Conservation (phyloP, 2,888 invertebrate genomes). For the Merodon equestris region DNA sequence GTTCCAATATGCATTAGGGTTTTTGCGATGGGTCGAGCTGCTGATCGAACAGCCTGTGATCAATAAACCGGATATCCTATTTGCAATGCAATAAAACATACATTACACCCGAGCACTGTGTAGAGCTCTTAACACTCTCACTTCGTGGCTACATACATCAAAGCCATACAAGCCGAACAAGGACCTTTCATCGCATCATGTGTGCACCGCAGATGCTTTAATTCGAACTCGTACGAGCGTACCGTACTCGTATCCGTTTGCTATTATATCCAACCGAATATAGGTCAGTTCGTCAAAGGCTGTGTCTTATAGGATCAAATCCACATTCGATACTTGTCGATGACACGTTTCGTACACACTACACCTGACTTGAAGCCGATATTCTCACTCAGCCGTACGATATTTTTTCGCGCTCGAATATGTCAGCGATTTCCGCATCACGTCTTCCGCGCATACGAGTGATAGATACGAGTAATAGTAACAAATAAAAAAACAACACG, state of each 20-base stretch:
- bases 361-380: background rate
- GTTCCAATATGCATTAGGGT: too few species aligned
- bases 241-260: too few species aligned
- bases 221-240: too few species aligned
- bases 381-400: too few species aligned
- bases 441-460: too few species aligned
- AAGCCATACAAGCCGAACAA: conserved; percentile 3
- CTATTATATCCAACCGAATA: conserved; percentile 26
- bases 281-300: conserved; percentile 54
- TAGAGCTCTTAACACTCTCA: too few species aligned
- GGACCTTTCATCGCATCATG: conserved; percentile 23
- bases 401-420: conserved; percentile 51
- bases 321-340: conserved; percentile 21
- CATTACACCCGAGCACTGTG: conserved; percentile 9
- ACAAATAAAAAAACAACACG: conserved; percentile 7
- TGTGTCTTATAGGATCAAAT: conserved; percentile 24
- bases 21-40: too few species aligned
- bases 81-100: conserved; percentile 26
- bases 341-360: conserved; percentile 4
- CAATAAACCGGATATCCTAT: conserved; percentile 22
- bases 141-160: too few species aligned
- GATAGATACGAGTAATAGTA: background rate
- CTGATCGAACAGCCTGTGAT: background rate
- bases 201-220: conserved; percentile 11
- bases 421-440: too few species aligned